phyloP scores from a whole-genome alignment of 1,140 invertebrate genomes.

The Ostrea denselamellosa region DNA sequence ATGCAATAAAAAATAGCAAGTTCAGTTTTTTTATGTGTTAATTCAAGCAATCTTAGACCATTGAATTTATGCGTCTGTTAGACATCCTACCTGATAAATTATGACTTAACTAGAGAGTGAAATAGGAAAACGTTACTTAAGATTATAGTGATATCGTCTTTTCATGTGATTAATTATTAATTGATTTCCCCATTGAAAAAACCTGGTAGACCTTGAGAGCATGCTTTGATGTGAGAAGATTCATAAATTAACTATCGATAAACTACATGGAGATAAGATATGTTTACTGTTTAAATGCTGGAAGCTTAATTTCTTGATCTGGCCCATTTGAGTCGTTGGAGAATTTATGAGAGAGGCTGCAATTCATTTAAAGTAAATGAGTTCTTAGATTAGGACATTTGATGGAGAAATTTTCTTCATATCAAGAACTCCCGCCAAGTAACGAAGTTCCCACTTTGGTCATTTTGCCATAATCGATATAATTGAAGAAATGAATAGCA shows the following conservation, averaged over 20 bases:
- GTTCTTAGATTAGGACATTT: background rate
- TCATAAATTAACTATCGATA: background rate
- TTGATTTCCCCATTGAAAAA: background rate
- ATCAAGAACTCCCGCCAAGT: slow-evolving; percentile 1
- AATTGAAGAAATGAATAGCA: slow-evolving; percentile 25
- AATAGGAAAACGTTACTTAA: slow-evolving; percentile 14
- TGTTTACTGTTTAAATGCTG: background rate
- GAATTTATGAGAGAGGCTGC: background rate
- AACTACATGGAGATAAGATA: background rate
- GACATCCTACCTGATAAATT: slow-evolving; percentile 19
- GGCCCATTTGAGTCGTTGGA: background rate
- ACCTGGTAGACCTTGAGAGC: background rate
- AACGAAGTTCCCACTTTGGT: slow-evolving; percentile 34
- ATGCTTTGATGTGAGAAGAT: background rate
- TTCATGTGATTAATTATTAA: slow-evolving; percentile 26
- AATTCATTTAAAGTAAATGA: slow-evolving; percentile 8
- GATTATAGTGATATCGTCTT: slow-evolving; percentile 1
- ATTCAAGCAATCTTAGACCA: background rate
- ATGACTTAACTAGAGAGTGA: background rate
- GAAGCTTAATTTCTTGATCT: background rate
- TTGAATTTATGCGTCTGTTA: background rate
- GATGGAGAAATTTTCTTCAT: background rate
- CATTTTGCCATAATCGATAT: slow-evolving; percentile 12
- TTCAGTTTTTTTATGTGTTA: background rate
- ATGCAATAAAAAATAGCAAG: background rate